phyloP scores from a whole-genome alignment of 2,113 vertebrate genomes.

The Myotis lucifugus region DNA sequence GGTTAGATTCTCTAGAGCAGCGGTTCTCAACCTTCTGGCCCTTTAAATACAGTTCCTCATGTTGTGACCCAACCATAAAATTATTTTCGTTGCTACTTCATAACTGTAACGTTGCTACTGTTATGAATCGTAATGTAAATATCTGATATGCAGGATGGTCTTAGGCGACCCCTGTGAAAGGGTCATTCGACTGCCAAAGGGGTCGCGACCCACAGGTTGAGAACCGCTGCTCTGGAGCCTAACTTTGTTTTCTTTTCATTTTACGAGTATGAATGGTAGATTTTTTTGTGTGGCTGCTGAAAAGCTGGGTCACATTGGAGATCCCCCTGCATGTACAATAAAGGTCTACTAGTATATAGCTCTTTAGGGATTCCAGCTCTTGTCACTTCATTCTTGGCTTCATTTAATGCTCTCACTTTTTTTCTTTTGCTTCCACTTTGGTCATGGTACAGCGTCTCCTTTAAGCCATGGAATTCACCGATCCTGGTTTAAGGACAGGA shows the following conservation, averaged over 20 bases:
- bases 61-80: no score
- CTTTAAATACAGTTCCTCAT: no score
- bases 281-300: neutral
- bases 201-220: no score
- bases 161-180: no score
- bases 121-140: no score
- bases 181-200: no score
- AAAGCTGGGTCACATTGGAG: neutral
- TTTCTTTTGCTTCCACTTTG: neutral
- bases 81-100: no score
- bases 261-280: neutral
- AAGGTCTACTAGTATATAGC: fast-evolving
- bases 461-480: neutral
- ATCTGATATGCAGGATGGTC: no score
- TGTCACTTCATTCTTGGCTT: neutral
- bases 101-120: no score
- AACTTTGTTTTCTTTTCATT: neutral
- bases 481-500: neutral
- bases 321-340: neutral
- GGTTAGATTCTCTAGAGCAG: no score
- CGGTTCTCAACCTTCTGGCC: no score
- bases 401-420: neutral
- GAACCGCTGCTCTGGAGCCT: no score
- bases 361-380: neutral
- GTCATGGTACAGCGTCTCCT: neutral